Conservation (phyloP, 2,888 invertebrate species). For the Euzophera pinguis region DNA sequence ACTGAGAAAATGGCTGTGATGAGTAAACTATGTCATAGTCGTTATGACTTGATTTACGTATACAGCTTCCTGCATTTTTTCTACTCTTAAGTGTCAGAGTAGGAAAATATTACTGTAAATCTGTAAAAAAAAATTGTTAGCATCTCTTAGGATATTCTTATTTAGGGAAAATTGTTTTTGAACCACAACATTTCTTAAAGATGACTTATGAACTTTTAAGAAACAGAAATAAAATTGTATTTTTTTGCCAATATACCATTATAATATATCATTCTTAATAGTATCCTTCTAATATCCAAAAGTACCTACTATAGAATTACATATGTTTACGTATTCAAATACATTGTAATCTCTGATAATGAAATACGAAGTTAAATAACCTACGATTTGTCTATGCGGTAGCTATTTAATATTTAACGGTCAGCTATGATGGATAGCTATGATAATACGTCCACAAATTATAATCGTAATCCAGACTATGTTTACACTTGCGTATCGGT, state of each 20-base stretch:
- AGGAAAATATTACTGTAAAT: too few species aligned
- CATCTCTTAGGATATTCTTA: too few species aligned
- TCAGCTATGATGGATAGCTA: conserved; percentile 46
- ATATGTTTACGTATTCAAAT: background rate
- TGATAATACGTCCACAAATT: conserved; percentile 43
- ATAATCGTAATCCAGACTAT: conserved; percentile 54
- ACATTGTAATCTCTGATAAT: background rate
- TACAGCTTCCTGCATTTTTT: too few species aligned
- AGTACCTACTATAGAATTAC: background rate
- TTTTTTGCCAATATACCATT: too few species aligned
- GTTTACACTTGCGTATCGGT: conserved; percentile 47
- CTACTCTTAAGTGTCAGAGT: too few species aligned
- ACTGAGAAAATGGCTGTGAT: background rate
- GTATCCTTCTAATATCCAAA: too few species aligned
- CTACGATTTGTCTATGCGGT: background rate
- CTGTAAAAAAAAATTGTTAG: too few species aligned
- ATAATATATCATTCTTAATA: too few species aligned
- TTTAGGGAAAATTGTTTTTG: too few species aligned
- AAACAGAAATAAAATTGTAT: too few species aligned
- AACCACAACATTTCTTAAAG: too few species aligned
- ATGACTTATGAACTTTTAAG: too few species aligned
- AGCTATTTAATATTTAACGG: conserved; percentile 6
- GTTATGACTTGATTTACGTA: background rate
- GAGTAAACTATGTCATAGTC: conserved; percentile 1
- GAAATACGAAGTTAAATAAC: conserved; percentile 4